Conservation (phyloP, 2,888 invertebrate genomes). For the Aphodius sticticus region DNA sequence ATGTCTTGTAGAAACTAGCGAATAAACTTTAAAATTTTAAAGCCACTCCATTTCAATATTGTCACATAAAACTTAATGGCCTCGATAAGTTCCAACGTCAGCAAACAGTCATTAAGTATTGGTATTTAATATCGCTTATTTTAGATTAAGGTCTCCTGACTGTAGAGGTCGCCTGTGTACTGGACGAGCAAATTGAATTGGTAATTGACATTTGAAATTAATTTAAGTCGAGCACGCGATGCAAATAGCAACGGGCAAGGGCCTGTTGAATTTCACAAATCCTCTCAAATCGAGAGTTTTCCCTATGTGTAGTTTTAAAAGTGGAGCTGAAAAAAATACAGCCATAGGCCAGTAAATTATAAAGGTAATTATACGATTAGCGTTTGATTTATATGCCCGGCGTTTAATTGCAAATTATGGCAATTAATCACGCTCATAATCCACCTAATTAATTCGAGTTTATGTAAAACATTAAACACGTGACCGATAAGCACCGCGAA, state of each 20-base stretch:
- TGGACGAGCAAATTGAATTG: slow-evolving; percentile 18
- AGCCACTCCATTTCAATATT: too few species aligned
- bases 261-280: neutral
- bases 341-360: neutral
- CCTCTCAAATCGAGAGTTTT: neutral
- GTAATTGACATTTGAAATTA: slow-evolving; percentile 20
- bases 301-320: neutral
- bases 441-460: slow-evolving; percentile 24
- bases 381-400: slow-evolving; percentile 19
- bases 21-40: too few species aligned
- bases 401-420: slow-evolving; percentile 26
- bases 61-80: neutral
- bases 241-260: neutral
- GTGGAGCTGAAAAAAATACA: neutral
- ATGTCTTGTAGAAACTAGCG: too few species aligned
- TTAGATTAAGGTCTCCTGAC: slow-evolving; percentile 14
- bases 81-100: neutral
- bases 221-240: slow-evolving; percentile 21
- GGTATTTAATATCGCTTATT: slow-evolving; percentile 21
- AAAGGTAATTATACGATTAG: slow-evolving; percentile 8
- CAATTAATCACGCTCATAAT: slow-evolving; percentile 25
- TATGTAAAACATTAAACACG: slow-evolving; percentile 25
- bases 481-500: slow-evolving; percentile 14
- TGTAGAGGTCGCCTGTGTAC: slow-evolving; percentile 15
- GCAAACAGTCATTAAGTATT: slow-evolving; percentile 17